Conservation (phyloP, 2,888 invertebrate genomes). For the Agrotis exclamationis region DNA sequence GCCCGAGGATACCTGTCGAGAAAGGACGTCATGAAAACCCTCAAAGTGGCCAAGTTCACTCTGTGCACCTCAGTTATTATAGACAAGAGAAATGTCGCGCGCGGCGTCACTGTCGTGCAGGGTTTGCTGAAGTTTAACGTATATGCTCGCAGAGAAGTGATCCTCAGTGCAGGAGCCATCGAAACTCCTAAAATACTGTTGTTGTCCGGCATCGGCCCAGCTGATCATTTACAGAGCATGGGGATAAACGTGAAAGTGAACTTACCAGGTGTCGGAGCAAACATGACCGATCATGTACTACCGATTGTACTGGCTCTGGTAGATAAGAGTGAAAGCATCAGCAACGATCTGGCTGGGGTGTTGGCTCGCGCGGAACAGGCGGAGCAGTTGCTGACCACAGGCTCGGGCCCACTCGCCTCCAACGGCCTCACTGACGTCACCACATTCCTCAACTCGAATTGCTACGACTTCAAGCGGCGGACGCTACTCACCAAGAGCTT, state of each 20-base stretch:
- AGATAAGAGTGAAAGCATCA: slow-evolving; percentile 54
- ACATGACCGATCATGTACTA: slow-evolving; percentile 77
- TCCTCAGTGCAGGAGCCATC: slow-evolving; percentile 80
- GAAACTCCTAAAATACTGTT: slow-evolving; percentile 80
- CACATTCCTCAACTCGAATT: slow-evolving; percentile 75
- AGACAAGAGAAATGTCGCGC: slow-evolving; percentile 67
- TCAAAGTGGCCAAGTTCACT: slow-evolving; percentile 74
- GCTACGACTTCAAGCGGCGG: slow-evolving; percentile 71
- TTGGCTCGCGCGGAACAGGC: slow-evolving; percentile 42
- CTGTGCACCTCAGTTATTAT: slow-evolving; percentile 77
- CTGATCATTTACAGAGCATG: slow-evolving; percentile 70
- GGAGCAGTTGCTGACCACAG: slow-evolving; percentile 60
- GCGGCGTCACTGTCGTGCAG: slow-evolving; percentile 72
- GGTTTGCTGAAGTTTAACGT: slow-evolving; percentile 56
- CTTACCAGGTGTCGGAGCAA: slow-evolving; percentile 76
- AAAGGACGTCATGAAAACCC: slow-evolving; percentile 64
- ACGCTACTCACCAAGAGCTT: slow-evolving; percentile 64
- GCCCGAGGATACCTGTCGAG: slow-evolving; percentile 76
- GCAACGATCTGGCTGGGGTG: slow-evolving; percentile 39
- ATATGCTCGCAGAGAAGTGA: slow-evolving; percentile 76
- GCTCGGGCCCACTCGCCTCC: slow-evolving; percentile 74
- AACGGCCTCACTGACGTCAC: slow-evolving; percentile 76
- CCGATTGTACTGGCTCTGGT: slow-evolving; percentile 71
- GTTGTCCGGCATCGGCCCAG: slow-evolving; percentile 81
- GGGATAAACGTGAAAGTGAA: slow-evolving; percentile 71